Base-by-base conservation (phyloP, 2,797 vertebrate genomes). In the Sebastes matsubarae region DNA sequence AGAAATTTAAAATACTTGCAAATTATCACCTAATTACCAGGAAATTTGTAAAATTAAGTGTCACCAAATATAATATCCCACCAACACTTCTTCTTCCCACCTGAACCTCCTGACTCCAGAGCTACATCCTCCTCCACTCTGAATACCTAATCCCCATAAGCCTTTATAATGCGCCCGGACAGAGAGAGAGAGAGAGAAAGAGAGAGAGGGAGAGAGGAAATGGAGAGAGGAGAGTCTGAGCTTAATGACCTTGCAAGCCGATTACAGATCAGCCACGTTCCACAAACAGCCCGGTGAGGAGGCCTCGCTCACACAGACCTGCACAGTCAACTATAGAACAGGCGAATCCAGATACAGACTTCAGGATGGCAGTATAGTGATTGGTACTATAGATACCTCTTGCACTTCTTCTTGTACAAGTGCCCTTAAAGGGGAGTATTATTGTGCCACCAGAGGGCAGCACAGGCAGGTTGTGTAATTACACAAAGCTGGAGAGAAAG, bases 111-210 rank as follows among this genome's bases (percentile, higher is more conserved):
- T 84, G 70, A 87, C 77, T 87, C 71, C 63, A 75, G 57, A 65
- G 54, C 72, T 77, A 38, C 80, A 75, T 87, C 86, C 70, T 87
- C 82, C 83, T 81, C 77, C 69, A 57, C 69, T 52, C 81, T 86
- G 85, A 79, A 82, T 68, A 84, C 75, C 73, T 93, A 93, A 94
- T 93, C 90, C 85, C 70, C 67, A 81, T 92, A 93, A 94, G 87
- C 88, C 74, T 71, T 14, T n/a, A 16, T 91, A 92, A 93, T 92
- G 85, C 85, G 36, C 68, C 71, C 1, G 25, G 65, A 42, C 38
- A 68, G 50, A 72, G 64, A 63, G 72, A 59, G 30, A 68, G n/a
- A 25, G 80, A 85, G 55, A 42, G 75, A 72, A 34, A 71, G 80
- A 50, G 72, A 82, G 83, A 52, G 80, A 84, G 55, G 34, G 75